phyloP scores from a whole-genome alignment of 2,888 invertebrate species.

The Drosophila anomelani region DNA sequence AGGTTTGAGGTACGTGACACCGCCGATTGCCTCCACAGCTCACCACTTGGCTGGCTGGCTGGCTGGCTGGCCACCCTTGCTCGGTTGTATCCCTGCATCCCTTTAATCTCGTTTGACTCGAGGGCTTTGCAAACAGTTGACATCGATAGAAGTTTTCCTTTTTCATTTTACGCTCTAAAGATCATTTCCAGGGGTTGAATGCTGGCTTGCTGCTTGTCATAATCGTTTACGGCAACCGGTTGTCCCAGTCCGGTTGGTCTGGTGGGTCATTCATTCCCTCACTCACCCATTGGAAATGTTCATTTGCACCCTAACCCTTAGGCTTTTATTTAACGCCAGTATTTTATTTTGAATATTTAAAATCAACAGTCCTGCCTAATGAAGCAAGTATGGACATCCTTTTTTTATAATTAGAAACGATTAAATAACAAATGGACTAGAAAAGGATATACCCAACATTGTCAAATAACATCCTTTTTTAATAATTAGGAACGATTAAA shows the following conservation, averaged over 20 bases:
- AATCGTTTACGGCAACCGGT: constrained; percentile 42
- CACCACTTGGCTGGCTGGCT: constrained; percentile 8
- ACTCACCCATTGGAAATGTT: constrained; percentile 8
- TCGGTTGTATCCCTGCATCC: constrained; percentile 43
- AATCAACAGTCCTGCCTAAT: not conserved
- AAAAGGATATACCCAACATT: not conserved
- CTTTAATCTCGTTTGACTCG: constrained; percentile 66
- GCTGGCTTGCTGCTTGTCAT: constrained; percentile 3
- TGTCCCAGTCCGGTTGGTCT: constrained; percentile 29
- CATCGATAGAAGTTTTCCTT: constrained; percentile 62
- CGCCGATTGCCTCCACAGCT: constrained; percentile 33
- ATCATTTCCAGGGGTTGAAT: constrained; percentile 38
- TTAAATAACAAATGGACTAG: too few relatives aligned
- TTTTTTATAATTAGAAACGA: not conserved
- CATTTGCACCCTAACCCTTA: not conserved
- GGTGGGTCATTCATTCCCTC: not conserved
- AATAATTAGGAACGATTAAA: too few relatives aligned
- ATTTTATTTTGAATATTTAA: not conserved
- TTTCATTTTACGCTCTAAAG: constrained; percentile 40
- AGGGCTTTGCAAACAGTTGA: constrained; percentile 60
- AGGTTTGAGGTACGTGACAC: constrained; percentile 45
- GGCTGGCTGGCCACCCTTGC: not conserved
- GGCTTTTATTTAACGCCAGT: not conserved
- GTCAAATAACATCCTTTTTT: not conserved
- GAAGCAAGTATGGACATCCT: not conserved